Conservation (phyloP, 2,888 invertebrate genomes). For the Sarcophaga caerulescens region DNA sequence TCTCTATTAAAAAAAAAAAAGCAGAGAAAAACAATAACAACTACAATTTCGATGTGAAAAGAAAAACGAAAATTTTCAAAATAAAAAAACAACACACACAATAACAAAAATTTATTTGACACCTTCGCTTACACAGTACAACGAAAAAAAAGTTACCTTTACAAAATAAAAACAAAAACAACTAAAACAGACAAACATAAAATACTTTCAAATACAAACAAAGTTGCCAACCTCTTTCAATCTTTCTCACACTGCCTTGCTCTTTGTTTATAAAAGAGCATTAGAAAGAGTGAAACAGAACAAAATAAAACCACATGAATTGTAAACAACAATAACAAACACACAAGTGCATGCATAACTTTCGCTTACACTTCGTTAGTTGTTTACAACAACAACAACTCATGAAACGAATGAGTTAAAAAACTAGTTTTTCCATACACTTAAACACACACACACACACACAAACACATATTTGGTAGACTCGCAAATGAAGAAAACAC, state of each 20-base stretch:
- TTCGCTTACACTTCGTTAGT: constrained; percentile 55
- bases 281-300: background rate
- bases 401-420: constrained; percentile 16
- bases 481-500: background rate
- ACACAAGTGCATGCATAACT: constrained; percentile 33
- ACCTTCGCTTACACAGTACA: background rate
- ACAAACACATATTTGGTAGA: background rate
- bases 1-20: constrained; percentile 40
- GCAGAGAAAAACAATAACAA: background rate
- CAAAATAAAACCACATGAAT: constrained; percentile 7
- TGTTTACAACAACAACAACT: constrained; percentile 40
- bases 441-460: constrained; percentile 12
- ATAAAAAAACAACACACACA: constrained; percentile 14
- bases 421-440: background rate
- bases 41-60: too few relatives aligned
- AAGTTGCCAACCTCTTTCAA: background rate
- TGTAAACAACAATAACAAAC: background rate
- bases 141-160: background rate
- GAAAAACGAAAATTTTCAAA: constrained; percentile 6
- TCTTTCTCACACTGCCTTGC: background rate
- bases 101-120: constrained; percentile 19
- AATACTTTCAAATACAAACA: background rate
- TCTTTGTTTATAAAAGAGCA: background rate
- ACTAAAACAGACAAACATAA: background rate
- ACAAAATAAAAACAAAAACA: background rate